Conservation (phyloP, 2,888 invertebrate species). For the Carpatolechia fugitivella region DNA sequence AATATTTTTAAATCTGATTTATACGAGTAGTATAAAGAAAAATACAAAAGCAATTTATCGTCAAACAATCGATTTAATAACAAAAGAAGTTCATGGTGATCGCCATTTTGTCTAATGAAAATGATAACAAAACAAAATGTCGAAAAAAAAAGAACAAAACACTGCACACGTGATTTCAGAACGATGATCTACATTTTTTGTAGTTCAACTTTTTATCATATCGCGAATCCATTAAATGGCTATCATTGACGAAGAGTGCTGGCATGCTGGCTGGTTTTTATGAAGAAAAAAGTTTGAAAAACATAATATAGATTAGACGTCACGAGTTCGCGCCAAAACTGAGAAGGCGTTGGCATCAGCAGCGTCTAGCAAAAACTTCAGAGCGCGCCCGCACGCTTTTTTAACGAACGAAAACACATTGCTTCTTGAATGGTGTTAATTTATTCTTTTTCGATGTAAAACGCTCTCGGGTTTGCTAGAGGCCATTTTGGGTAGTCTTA, state of each 20-base stretch:
- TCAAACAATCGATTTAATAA: no score
- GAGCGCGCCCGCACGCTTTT: constrained; percentile 11
- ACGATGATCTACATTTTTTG: constrained; percentile 44
- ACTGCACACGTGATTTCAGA: background rate
- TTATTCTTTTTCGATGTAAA: constrained; percentile 1
- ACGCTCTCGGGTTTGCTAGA: background rate
- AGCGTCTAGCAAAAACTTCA: constrained; percentile 27
- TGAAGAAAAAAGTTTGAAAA: constrained; percentile 36
- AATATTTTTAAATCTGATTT: no score
- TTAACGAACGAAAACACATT: background rate
- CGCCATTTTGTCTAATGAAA: no score
- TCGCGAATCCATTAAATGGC: constrained; percentile 52
- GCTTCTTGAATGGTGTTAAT: constrained; percentile 5
- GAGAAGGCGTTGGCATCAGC: constrained; percentile 36
- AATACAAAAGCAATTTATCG: no score
- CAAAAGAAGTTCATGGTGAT: no score
- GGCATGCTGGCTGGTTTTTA: constrained; percentile 37
- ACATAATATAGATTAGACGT: constrained; percentile 40
- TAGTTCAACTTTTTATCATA: constrained; percentile 28
- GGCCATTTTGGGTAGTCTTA: background rate
- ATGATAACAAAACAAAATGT: background rate
- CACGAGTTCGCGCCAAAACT: constrained; percentile 47
- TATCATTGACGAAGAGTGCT: constrained; percentile 53
- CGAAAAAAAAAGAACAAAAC: background rate
- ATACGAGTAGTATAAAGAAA: no score